Evolutionary conservation across 1,140 invertebrate species (phyloP), one percentile per base, ranked within the genome.

Genomic region (Macrocentrus cingulum): DNA sequence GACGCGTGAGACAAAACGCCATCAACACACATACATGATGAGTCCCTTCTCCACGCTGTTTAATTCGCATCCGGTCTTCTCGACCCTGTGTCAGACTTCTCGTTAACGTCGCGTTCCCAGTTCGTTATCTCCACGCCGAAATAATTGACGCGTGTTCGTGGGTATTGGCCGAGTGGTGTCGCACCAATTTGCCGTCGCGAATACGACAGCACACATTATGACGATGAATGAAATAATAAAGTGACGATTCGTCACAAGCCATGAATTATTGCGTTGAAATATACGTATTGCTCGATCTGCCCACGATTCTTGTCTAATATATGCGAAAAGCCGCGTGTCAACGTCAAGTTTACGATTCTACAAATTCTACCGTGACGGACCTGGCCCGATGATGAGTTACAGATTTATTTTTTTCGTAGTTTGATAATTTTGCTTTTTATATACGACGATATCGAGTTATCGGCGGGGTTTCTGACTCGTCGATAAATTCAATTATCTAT

Each of bases 31-130:
- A 39, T 29, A 29, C 9, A 29, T 29, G 9, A 4, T 29, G 9
- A 5, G 9, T 29, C 25, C 25, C 25, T 29, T 29, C 25, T 29
- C 4, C 9, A 29, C 9, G 18, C 23, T 32, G 3, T 22, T 49
- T 39, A 20, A 25, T 3, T 50, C 29, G 13, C 36, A 23, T 53
- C 16, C 22, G n/a, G 32, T 59, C 56, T 45, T 13, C 9, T 37
- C 19, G 23, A 39, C 34, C 32, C 32, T 42, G 61, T 54, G 59
- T 64, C 37, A 56, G 55, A 46, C 56, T 45, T 62, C 53, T 68
- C 63, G 61, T 68, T 70, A 66, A 66, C 48, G 60, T 63, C 48
- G n/a, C n/a, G 56, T 53, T 67, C 60, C 54, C 63, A 56, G 55
- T 48, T 64, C 65, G 55, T 65, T 66, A 61, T 63, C 46, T 62